These are phyloP conservation scores for Protophormia terraenovae DNA, from an alignment of 2,888 invertebrate genomes.

Conservation along the genomic window DNA sequence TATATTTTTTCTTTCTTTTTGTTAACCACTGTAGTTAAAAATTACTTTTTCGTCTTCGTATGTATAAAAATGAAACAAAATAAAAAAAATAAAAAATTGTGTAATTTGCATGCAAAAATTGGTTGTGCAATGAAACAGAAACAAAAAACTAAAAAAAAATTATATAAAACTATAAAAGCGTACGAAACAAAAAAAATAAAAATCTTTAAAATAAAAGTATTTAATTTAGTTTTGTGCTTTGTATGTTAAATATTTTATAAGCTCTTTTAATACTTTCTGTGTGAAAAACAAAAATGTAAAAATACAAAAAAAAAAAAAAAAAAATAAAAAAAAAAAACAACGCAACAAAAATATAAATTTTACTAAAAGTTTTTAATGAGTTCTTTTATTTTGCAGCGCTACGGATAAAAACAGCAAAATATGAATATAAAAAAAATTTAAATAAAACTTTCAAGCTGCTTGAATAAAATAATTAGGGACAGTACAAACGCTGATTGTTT, in stretches of 20 bases:
- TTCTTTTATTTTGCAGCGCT: constrained; percentile 33
- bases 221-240: constrained; percentile 58
- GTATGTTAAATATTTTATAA: constrained; percentile 61
- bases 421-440: neutral
- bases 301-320: constrained; percentile 8
- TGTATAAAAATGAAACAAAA: neutral
- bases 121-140: constrained; percentile 52
- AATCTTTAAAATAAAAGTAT: constrained; percentile 57
- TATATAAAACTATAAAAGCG: constrained; percentile 17
- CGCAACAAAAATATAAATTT: constrained; percentile 36
- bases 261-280: constrained; percentile 54
- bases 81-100: neutral
- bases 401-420: neutral
- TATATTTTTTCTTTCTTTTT: neutral
- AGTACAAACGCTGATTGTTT: neutral
- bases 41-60: neutral
- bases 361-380: constrained; percentile 58
- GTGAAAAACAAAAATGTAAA: constrained; percentile 22
- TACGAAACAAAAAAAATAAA: constrained; percentile 4
- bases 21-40: neutral
- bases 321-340: neutral
- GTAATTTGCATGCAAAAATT: constrained; percentile 50
- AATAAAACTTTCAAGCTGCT: neutral
- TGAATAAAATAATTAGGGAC: neutral
- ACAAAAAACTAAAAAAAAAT: neutral